Evolutionary conservation across 2,797 vertebrate species (phyloP).

Genomic region (Anguilla obscura): DNA sequence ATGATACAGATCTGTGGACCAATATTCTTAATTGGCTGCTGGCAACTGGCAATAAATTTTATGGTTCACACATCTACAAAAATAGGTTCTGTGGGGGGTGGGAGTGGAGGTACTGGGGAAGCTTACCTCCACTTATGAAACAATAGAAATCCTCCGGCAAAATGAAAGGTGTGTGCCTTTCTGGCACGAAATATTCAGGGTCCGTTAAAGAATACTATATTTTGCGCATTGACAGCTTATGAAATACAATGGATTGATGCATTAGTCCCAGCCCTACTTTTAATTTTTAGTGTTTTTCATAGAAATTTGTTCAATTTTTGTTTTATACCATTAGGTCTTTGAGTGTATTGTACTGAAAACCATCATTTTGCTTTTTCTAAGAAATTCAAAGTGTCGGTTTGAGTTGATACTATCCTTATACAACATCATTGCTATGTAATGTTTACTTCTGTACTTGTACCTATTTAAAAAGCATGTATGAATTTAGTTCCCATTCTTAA

Average conservation of each 20-base stretch:
- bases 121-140: neutral
- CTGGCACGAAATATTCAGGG: neutral
- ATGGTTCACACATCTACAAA: neutral
- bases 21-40: neutral
- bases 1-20: neutral
- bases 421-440: slow-evolving; percentile 65
- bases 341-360: slow-evolving; percentile 46
- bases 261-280: slow-evolving; percentile 17
- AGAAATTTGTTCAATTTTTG: slow-evolving; percentile 13
- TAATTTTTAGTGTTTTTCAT: neutral
- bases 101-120: neutral
- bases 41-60: neutral
- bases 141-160: neutral
- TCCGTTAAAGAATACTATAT: neutral
- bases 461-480: slow-evolving; percentile 62
- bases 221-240: neutral
- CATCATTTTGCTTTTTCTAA: slow-evolving; percentile 39
- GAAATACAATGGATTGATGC: neutral
- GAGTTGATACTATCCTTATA: slow-evolving; percentile 27
- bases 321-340: slow-evolving; percentile 23
- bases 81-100: neutral
- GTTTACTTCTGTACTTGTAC: slow-evolving; percentile 63
- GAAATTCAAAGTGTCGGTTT: slow-evolving; percentile 45
- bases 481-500: slow-evolving; percentile 37
- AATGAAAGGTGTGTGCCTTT: neutral